Percentiles rank a stretch among this genome's conserved stretches.
Evolutionary conservation across 1,140 invertebrate genomes (phyloP).

Genomic region (Hyles euphorbiae): DNA sequence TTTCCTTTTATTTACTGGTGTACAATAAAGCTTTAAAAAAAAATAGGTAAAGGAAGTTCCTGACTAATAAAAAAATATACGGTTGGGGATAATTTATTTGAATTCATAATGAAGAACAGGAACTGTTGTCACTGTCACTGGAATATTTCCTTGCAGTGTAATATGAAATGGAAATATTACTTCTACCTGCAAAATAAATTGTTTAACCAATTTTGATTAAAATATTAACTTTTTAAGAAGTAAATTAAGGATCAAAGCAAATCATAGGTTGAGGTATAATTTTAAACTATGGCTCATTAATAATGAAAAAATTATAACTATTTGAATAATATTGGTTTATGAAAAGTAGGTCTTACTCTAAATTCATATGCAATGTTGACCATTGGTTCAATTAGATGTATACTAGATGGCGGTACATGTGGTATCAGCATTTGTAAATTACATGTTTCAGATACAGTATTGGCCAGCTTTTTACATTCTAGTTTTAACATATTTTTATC

Average conservation of each 20-base stretch:
- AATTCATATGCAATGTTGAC: conserved; percentile 51
- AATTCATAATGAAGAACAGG: conserved; percentile 41
- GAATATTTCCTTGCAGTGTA: conserved; percentile 40
- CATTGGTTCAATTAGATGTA: conserved; percentile 38
- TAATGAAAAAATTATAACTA: background rate
- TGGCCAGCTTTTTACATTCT: conserved; percentile 32
- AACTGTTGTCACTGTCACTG: conserved; percentile 43
- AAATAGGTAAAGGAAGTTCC: too few species aligned
- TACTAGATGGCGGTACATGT: conserved; percentile 35
- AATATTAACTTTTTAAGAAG: too few species aligned
- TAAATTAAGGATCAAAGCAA: too few species aligned
- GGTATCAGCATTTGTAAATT: conserved; percentile 47
- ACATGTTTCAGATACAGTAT: conserved; percentile 32
- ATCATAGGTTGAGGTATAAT: too few species aligned
- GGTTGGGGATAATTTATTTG: background rate
- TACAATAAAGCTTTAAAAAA: too few species aligned
- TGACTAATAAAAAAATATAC: too few species aligned
- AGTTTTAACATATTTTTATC: conserved; percentile 43
- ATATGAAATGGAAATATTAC: conserved; percentile 47
- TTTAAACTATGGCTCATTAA: background rate
- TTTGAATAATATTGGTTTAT: background rate
- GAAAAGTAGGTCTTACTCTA: conserved; percentile 29
- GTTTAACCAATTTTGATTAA: too few species aligned
- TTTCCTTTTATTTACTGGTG: too few species aligned
- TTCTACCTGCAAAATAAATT: conserved; percentile 46